These are phyloP conservation scores for Pica pica DNA, from an alignment of 2,113 vertebrate species.

Conservation along the genomic window DNA sequence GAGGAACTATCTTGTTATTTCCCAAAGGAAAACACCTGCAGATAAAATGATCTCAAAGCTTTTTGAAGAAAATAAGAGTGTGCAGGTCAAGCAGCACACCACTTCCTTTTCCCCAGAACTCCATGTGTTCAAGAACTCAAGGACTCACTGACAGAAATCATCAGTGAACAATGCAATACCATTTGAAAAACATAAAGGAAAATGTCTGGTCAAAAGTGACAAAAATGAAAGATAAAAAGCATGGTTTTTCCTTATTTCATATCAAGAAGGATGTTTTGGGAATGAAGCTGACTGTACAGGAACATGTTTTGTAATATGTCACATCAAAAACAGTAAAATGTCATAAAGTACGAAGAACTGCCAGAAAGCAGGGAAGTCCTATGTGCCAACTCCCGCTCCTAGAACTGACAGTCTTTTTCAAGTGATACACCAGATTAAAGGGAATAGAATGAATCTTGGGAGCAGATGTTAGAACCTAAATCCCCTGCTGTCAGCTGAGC, in stretches of 20 bases:
- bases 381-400: background rate
- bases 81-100: background rate
- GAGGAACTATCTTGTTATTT: background rate
- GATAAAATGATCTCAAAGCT: background rate
- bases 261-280: background rate
- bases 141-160: background rate
- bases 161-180: background rate
- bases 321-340: constrained; percentile 17
- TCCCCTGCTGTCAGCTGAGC: background rate
- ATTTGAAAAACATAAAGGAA: background rate
- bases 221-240: background rate
- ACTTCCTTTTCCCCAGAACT: background rate
- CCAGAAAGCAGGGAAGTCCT: constrained; percentile 15
- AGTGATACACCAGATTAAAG: background rate
- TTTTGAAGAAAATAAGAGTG: background rate
- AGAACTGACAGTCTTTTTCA: constrained; percentile 26
- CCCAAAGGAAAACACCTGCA: background rate
- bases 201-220: background rate
- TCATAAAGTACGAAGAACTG: background rate
- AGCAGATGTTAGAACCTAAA: constrained; percentile 24
- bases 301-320: constrained; percentile 24
- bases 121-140: background rate
- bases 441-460: background rate
- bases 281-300: background rate
- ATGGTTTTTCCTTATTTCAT: background rate